phyloP scores from a whole-genome alignment of 2,888 invertebrate genomes.

The Thera obeliscata region DNA sequence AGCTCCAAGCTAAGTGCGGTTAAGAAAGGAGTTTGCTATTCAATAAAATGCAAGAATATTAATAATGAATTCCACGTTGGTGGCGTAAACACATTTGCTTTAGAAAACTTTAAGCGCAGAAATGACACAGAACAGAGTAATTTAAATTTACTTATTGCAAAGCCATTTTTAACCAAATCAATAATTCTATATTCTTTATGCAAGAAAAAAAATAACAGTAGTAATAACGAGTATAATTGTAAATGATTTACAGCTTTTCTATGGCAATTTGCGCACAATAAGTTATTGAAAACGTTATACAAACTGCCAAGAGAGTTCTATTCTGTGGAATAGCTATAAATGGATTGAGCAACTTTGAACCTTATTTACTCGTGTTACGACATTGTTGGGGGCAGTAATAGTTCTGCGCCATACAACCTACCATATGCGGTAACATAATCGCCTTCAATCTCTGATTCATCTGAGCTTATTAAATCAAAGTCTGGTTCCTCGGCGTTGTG shows the following conservation, averaged over 20 bases:
- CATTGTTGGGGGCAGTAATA: background rate
- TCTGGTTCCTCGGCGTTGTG: conserved; percentile 1
- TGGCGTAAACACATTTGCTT: no score
- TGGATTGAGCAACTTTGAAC: conserved; percentile 2
- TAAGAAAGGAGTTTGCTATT: conserved; percentile 36
- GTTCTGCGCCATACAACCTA: background rate
- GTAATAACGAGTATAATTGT: background rate
- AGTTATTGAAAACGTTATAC: background rate
- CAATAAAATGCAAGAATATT: background rate
- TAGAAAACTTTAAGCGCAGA: no score
- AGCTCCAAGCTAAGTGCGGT: conserved; percentile 39
- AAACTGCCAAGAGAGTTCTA: conserved; percentile 7
- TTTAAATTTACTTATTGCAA: no score
- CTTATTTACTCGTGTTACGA: background rate
- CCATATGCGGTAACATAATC: conserved; percentile 13
- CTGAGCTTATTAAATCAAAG: conserved; percentile 13
- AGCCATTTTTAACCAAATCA: no score
- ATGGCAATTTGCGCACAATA: background rate
- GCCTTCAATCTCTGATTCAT: conserved; percentile 25
- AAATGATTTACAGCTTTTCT: background rate
- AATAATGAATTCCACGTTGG: no score
- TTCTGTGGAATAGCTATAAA: conserved; percentile 1
- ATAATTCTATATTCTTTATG: no score
- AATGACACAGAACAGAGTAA: no score
- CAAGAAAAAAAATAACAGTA: no score